Evolutionary conservation across 2,888 invertebrate genomes (phyloP).

Genomic region (Hypomecis atomaria): DNA sequence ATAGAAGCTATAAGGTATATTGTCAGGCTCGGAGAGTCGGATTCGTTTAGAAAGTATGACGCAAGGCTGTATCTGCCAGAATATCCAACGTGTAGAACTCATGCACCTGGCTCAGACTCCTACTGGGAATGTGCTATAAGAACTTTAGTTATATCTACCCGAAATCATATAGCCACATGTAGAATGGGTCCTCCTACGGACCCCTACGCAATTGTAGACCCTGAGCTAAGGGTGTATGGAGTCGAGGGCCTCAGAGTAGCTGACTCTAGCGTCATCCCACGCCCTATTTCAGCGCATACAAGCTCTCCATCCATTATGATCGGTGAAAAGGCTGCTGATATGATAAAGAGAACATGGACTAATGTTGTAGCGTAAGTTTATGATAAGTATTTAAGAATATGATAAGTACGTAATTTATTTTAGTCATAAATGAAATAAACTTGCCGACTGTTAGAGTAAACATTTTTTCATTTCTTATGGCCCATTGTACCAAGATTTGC

Average conservation of each 20-base stretch:
- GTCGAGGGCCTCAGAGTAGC: constrained; percentile 86
- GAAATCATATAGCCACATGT: constrained; percentile 87
- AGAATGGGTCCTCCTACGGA: constrained; percentile 89
- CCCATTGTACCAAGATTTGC: no score
- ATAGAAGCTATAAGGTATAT: constrained; percentile 86
- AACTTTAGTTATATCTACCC: constrained; percentile 81
- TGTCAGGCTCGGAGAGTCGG: constrained; percentile 84
- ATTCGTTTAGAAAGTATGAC: constrained; percentile 84
- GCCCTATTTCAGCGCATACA: constrained; percentile 86
- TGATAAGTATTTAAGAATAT: constrained; percentile 11
- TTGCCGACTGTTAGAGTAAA: constrained; percentile 36
- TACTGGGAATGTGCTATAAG: constrained; percentile 90
- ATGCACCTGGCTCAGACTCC: constrained; percentile 82
- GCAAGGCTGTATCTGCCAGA: constrained; percentile 80
- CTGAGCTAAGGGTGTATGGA: constrained; percentile 86
- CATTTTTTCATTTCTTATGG: constrained; percentile 23
- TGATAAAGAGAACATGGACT: constrained; percentile 86
- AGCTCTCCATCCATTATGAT: constrained; percentile 89
- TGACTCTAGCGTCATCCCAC: constrained; percentile 89
- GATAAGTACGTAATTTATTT: constrained; percentile 22
- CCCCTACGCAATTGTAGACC: constrained; percentile 87
- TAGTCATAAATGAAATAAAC: constrained; percentile 36
- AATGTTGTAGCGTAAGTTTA: constrained; percentile 50
- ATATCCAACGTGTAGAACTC: constrained; percentile 80
- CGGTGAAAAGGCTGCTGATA: constrained; percentile 89